Conservation (phyloP, 2,113 vertebrate species). For the Otolemur garnettii region DNA sequence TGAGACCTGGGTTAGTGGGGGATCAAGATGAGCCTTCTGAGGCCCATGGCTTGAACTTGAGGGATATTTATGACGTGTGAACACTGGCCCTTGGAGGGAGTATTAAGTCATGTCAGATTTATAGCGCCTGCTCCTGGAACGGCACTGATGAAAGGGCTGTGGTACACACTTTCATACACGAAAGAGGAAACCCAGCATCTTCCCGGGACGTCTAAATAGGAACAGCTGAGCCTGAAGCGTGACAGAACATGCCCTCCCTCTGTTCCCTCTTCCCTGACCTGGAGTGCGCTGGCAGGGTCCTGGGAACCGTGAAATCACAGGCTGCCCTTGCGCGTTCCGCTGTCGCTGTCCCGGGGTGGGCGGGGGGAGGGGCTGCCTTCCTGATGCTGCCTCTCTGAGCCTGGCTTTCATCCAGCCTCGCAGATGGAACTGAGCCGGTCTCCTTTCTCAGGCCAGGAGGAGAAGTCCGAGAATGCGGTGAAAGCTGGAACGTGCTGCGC, state of each 20-base stretch:
- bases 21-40: conserved; percentile 46
- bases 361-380: neutral
- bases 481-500: conserved; percentile 93
- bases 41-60: conserved; percentile 19
- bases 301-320: neutral
- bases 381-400: neutral
- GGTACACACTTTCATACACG: conserved; percentile 73
- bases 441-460: conserved; percentile 89
- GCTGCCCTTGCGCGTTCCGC: rapidly evolving
- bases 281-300: neutral
- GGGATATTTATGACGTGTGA: conserved; percentile 69
- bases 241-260: neutral
- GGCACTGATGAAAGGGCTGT: conserved; percentile 70
- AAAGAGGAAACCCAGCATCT: conserved; percentile 58
- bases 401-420: neutral
- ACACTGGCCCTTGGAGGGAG: conserved; percentile 37
- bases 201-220: conserved; percentile 65
- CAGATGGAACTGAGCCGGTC: conserved; percentile 47
- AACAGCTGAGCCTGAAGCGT: conserved; percentile 78
- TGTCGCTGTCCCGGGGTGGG: no score
- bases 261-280: no score
- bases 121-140: conserved; percentile 62
- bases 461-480: conserved; percentile 92
- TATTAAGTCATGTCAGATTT: conserved; percentile 73
- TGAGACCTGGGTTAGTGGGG: neutral